Evolutionary conservation across 2,888 invertebrate genomes (phyloP), one percentile per base, ranked within the genome.

Genomic region (Leucania comma): DNA sequence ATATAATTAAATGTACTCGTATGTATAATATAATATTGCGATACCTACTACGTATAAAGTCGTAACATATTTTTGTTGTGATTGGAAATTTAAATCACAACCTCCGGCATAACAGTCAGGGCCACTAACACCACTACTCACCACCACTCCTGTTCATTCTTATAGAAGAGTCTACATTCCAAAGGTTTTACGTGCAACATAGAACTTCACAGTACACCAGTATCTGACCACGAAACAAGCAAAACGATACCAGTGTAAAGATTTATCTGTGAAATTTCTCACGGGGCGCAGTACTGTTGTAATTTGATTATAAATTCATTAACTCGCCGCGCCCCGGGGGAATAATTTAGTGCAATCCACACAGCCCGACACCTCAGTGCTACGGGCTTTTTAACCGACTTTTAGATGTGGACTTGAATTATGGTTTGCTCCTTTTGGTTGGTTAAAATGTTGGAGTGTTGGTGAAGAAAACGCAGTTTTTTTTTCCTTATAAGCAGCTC

Each of bases 221-320:
- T 67, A 35, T 67, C 77, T 78, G 72, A 78, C 59, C 70, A 29
- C 75, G 35, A 75, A 75, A 83, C 77, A 82, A 86, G 90, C 90
- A 91, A 86, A 91, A 90, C 85, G 87, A 88, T 91, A 92, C 90
- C 86, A 87, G 79, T 86, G 86, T 89, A 89, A 93, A 92, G 93
- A 94, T 94, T 94, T 94, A 93, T 93, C 90, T 90, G 90, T 89
- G 89, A 92, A 94, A 94, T 94, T 93, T 93, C 94, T 93, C 93
- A 91, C 90, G 91, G 92, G 92, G 88, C 87, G 88, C 89, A 90
- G 90, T 90, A 88, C 87, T 85, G 85, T 78, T 91, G 93, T 94
- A 95, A 96, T 95, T 95, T 93, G 93, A 95, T 96, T 96, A 96
- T 96, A 96, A 96, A 96, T 96, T 95, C 96, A 96, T 95, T 94